Conservation (phyloP, 2,888 invertebrate species). For the Lordiphosa fenestrarum region DNA sequence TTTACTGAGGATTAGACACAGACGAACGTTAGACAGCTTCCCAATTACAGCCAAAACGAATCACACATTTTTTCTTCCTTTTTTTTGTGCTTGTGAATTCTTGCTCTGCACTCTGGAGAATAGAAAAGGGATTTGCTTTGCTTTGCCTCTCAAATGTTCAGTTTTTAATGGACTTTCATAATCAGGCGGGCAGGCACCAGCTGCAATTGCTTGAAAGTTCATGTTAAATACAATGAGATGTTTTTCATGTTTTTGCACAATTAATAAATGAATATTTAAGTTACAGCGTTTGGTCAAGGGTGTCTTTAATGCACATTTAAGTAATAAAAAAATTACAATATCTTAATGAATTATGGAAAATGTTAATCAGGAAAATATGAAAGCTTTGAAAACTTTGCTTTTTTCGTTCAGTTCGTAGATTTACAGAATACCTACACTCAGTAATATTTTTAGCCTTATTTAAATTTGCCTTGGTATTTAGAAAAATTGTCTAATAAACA, state of each 20-base stretch:
- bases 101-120: slow-evolving; percentile 11
- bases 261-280: slow-evolving; percentile 4
- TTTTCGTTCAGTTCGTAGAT: too few relatives aligned
- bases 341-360: too few relatives aligned
- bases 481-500: too few relatives aligned
- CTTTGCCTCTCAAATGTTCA: slow-evolving; percentile 13
- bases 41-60: slow-evolving; percentile 46
- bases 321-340: not conserved
- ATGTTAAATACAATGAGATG: slow-evolving; percentile 18
- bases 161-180: slow-evolving; percentile 34
- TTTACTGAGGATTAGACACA: slow-evolving; percentile 8
- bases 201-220: slow-evolving; percentile 42
- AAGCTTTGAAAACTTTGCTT: too few relatives aligned
- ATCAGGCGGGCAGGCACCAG: slow-evolving; percentile 47
- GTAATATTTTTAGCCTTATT: too few relatives aligned
- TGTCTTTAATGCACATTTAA: not conserved
- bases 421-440: too few relatives aligned
- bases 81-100: slow-evolving; percentile 11
- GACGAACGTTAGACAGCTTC: slow-evolving; percentile 9
- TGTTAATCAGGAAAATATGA: too few relatives aligned
- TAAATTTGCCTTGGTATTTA: too few relatives aligned
- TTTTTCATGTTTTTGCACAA: slow-evolving; percentile 19
- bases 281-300: slow-evolving; percentile 10
- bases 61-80: slow-evolving; percentile 27
- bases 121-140: slow-evolving; percentile 20